Conservation (phyloP, 2,797 vertebrate genomes). For the Mallotus villosus region DNA sequence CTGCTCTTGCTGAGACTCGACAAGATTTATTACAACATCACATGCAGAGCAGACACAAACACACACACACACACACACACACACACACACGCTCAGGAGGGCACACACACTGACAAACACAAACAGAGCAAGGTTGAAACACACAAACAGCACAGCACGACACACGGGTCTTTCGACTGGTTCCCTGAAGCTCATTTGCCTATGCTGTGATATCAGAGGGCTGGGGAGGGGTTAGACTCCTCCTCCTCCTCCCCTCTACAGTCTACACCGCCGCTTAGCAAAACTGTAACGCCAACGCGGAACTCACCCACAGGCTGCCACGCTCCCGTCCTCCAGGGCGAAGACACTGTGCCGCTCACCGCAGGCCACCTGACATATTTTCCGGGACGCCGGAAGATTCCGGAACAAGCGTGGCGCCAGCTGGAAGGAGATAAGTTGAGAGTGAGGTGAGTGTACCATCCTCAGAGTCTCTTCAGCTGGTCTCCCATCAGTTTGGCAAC, state of each 20-base stretch:
- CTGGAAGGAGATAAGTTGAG: conserved; percentile 65
- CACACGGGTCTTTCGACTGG: conserved; percentile 43
- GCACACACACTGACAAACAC: conserved; percentile 17
- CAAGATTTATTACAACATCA: conserved; percentile 65
- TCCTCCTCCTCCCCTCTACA: conserved; percentile 13
- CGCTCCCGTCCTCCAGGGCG: conserved; percentile 69
- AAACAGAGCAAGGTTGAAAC: conserved; percentile 41
- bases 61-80: conserved; percentile 29
- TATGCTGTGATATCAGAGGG: conserved; percentile 54
- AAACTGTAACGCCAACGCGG: conserved; percentile 46
- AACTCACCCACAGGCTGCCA: conserved; percentile 86
- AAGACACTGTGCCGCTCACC: conserved; percentile 72
- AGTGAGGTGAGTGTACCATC: conserved; percentile 67
- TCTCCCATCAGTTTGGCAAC: conserved; percentile 69
- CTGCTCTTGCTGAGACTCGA: conserved; percentile 38
- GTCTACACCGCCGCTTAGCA: conserved; percentile 53
- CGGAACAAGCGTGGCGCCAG: conserved; percentile 70
- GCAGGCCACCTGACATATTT: conserved; percentile 78
- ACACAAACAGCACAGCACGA: conserved; percentile 21
- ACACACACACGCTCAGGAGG: conserved; percentile 24
- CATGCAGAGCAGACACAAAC: conserved; percentile 42
- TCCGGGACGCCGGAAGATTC: conserved; percentile 70
- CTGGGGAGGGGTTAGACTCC: conserved; percentile 56
- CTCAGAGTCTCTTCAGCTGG: conserved; percentile 57
- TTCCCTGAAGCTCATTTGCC: conserved; percentile 51